These are phyloP conservation scores for Hoplodrina ambigua DNA, from an alignment of 2,888 invertebrate species.

Conservation along the genomic window DNA sequence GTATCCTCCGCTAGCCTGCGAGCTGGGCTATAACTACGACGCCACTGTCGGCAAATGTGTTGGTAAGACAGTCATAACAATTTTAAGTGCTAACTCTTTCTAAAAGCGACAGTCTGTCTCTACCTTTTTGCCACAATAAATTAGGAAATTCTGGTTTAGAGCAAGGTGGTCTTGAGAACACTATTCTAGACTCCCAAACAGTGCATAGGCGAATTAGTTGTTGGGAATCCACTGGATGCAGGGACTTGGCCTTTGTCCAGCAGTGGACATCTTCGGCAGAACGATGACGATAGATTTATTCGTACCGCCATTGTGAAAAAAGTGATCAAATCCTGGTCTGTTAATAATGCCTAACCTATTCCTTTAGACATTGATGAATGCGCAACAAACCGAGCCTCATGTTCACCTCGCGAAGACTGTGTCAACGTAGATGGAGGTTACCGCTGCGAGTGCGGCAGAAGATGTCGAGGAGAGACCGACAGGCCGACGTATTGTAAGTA, in stretches of 20 bases:
- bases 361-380: constrained; percentile 95
- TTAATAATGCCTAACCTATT: not conserved
- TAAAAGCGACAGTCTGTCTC: too few species aligned
- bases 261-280: not conserved
- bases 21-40: constrained; percentile 80
- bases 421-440: constrained; percentile 95
- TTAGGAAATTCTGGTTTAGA: not conserved
- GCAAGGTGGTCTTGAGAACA: not conserved
- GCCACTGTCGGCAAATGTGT: constrained; percentile 73
- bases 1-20: constrained; percentile 73
- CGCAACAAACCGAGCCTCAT: constrained; percentile 84
- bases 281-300: not conserved
- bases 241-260: not conserved
- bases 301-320: not conserved
- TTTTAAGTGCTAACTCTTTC: not conserved
- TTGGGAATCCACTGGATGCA: not conserved
- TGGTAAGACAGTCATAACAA: constrained; percentile 72
- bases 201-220: too few species aligned
- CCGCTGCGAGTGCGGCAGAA: constrained; percentile 88
- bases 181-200: too few species aligned
- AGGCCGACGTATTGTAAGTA: constrained; percentile 70
- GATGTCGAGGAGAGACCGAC: constrained; percentile 72
- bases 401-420: constrained; percentile 88
- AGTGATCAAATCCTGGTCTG: too few species aligned
- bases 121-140: too few species aligned